phyloP scores from a whole-genome alignment of 1,140 invertebrate species.

The Aphis gossypii region DNA sequence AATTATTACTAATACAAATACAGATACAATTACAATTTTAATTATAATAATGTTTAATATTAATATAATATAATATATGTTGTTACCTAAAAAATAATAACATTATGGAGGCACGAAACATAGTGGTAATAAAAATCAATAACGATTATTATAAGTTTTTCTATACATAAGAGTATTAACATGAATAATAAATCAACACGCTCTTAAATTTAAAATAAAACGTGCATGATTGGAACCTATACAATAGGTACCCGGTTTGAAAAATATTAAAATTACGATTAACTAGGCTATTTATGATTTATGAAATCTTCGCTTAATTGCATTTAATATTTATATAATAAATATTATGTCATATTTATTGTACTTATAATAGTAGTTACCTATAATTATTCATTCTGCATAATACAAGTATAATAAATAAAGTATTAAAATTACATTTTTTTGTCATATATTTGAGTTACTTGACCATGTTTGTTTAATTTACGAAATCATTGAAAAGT shows the following conservation, averaged over 20 bases:
- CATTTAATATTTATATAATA: background rate
- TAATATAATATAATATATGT: background rate
- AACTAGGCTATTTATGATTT: background rate
- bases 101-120: no score
- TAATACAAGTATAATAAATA: background rate
- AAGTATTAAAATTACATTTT: background rate
- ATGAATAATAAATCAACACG: no score
- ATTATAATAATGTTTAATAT: background rate
- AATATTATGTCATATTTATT: background rate
- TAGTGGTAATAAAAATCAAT: background rate
- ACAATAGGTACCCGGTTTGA: background rate
- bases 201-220: background rate
- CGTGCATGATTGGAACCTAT: background rate
- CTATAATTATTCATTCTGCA: background rate
- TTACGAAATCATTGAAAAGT: background rate
- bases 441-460: background rate
- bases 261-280: background rate
- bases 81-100: background rate
- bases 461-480: background rate
- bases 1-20: no score
- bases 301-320: background rate
- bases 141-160: background rate
- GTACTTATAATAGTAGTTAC: no score
- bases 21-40: no score
- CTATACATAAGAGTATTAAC: no score